These are phyloP conservation scores for Meandrina meandrites DNA, from an alignment of 92 coral and sea anemone genomes.

Conservation along the genomic window DNA sequence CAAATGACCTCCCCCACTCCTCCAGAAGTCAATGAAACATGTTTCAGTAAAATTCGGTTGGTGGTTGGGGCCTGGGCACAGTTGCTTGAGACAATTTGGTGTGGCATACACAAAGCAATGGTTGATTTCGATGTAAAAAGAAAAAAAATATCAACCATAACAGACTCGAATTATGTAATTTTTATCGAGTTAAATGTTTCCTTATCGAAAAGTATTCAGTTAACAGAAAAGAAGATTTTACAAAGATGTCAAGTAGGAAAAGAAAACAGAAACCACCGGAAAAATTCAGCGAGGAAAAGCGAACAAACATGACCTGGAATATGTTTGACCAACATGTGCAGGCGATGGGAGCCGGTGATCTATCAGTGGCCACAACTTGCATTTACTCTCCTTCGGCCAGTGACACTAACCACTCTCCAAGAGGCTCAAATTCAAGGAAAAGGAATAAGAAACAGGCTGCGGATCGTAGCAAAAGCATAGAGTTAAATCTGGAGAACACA, in stretches of 20 bases:
- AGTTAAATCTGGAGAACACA: slow-evolving; percentile 20
- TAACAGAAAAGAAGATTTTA: background rate
- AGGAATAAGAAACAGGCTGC: background rate
- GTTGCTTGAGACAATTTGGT: background rate
- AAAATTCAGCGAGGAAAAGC: slow-evolving; percentile 61
- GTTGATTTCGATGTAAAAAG: background rate
- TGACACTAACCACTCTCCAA: background rate
- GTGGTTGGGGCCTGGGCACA: too few species aligned
- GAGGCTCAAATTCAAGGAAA: background rate
- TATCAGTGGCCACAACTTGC: background rate
- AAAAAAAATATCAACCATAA: background rate
- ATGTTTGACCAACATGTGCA: slow-evolving; percentile 54
- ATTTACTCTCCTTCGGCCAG: background rate
- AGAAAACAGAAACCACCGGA: slow-evolving; percentile 65
- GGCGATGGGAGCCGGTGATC: background rate
- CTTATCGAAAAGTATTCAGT: background rate
- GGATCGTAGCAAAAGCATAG: background rate
- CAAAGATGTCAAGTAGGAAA: slow-evolving; percentile 69
- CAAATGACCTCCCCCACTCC: too few species aligned
- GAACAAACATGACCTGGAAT: slow-evolving; percentile 71
- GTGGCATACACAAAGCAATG: background rate
- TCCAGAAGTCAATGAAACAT: too few species aligned
- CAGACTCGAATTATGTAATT: background rate
- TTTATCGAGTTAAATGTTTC: background rate
- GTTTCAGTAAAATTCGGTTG: too few species aligned